Base-by-base conservation (phyloP, 2,888 invertebrate genomes). In the Drosophila falleni region DNA sequence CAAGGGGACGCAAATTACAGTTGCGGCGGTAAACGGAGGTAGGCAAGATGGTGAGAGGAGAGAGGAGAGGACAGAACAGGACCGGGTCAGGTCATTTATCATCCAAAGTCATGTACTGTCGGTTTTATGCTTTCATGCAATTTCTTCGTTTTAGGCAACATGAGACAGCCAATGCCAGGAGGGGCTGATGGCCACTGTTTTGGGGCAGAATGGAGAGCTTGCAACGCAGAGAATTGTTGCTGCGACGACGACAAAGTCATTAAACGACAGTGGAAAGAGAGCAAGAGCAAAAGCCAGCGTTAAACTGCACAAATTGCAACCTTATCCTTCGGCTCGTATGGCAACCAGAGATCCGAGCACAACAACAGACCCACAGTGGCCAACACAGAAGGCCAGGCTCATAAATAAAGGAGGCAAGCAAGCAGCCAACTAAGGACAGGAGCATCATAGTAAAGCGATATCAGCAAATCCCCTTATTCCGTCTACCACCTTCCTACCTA, bases 261-360 rank as follows among this genome's bases (percentile, higher is more conserved):
- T 87, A 87, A 86, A 89, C 71, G 76, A 44, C 72, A 71, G 71
- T 66, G 56, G 56, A 16, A 67, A 63, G 56, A 63, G 56, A 73
- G 49, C 69, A 74, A 67, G 16, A 75, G 77, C 87, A 81, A 81
- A 85, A 85, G 87, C 78, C 80, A 87, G 73, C 88, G 86, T 85
- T 89, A 87, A 89, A 89, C 89, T 86, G 89, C 86, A 89, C 86
- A 86, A 86, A 86, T 89, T 86, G 86, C 86, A 87, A 87, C 89
- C 89, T 76, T 87, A 87, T 86, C 89, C 86, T 66, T 62, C 50
- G 60, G 55, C 60, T 71, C 62, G 69, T 58, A 53, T 62, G 46
- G 44, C 50, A 42, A 53, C 33, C 53, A 51, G 37, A 58, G 42
- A 56, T n/a, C 42, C 71, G 47, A 60, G 42, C 42, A 42, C 50